Base-by-base conservation (phyloP, 2,888 invertebrate genomes). In the Bimastos eiseni region DNA sequence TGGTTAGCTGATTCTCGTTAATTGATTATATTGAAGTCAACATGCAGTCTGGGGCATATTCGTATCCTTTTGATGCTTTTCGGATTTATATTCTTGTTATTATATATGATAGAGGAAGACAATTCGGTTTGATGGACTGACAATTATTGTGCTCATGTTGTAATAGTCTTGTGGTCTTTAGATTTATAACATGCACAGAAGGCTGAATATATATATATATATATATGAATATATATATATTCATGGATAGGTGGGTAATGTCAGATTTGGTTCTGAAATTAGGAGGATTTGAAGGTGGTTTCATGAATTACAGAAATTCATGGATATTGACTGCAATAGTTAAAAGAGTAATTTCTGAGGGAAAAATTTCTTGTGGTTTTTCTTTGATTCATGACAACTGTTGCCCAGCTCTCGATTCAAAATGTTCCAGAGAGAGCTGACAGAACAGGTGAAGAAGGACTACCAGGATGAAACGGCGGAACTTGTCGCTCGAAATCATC, bases 371-470 rank as follows among this genome's bases (percentile, higher is more conserved):
- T 30, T 30, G 30, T 70, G 13, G n/a, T 70, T 30, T 70, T 70
- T n/a, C 11, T n/a, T 70, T 70, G n/a, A 8, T 70, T 70, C 70
- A 30, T 70, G 6, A 49, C 49, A 2, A 70, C n/a, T n/a, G 4
- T n/a, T 70, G 37, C 24, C 21, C 86, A 86, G 86, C 36, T 86
- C 86, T 86, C 36, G 86, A 37, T 86, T 86, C 37, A 86, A 86
- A 34, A 86, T 86, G 86, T 37, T 36, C 37, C 86, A 86, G n/a
- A 86, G 30, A 19, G 86, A 86, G 21, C 3, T n/a, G 36, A 21
- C n/a, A 17, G 86, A 86, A 19, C 86, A 86, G 86, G 21, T 86
- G 34, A 86, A 86, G 36, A 34, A 37, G 86, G 86, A 86, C 24
- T 86, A 36, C 15, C 13, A 86, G 36, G 86, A 86, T 4, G 86